Evolutionary conservation across 2,797 vertebrate species (phyloP).

Genomic region (Linurgus olivaceus): DNA sequence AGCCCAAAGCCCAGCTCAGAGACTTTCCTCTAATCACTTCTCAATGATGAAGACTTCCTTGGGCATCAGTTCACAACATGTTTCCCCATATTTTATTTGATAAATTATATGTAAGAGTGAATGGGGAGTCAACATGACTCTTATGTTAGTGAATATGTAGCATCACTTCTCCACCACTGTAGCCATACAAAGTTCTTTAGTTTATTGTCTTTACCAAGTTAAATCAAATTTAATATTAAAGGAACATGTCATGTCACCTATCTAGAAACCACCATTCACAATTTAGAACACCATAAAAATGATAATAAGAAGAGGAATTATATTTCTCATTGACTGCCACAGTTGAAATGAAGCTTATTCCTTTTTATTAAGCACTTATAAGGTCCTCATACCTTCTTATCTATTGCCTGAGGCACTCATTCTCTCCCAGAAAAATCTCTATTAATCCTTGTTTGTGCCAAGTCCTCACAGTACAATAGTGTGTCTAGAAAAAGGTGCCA

Average conservation of each 20-base stretch:
- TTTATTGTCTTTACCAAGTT: background rate
- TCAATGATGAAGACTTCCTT: background rate
- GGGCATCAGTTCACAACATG: background rate
- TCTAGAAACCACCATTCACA: background rate
- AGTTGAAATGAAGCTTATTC: background rate
- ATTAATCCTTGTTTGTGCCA: slow-evolving; percentile 30
- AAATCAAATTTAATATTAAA: slow-evolving; percentile 1
- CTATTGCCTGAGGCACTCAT: background rate
- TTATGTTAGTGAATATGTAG: background rate
- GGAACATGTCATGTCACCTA: background rate
- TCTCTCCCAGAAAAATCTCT: background rate
- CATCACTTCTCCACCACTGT: background rate
- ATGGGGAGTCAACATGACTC: background rate
- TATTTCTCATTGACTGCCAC: background rate
- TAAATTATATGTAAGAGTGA: background rate
- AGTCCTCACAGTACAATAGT: background rate
- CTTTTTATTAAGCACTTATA: slow-evolving; percentile 32
- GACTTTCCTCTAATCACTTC: background rate
- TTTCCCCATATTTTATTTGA: background rate
- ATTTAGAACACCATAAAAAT: slow-evolving; percentile 40
- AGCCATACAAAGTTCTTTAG: background rate
- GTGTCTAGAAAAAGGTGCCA: background rate
- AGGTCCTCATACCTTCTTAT: background rate
- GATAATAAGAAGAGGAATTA: slow-evolving; percentile 14
- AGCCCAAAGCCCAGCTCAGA: background rate